Evolutionary conservation across 2,888 invertebrate species (phyloP).

Genomic region (Alloplasta piceator): DNA sequence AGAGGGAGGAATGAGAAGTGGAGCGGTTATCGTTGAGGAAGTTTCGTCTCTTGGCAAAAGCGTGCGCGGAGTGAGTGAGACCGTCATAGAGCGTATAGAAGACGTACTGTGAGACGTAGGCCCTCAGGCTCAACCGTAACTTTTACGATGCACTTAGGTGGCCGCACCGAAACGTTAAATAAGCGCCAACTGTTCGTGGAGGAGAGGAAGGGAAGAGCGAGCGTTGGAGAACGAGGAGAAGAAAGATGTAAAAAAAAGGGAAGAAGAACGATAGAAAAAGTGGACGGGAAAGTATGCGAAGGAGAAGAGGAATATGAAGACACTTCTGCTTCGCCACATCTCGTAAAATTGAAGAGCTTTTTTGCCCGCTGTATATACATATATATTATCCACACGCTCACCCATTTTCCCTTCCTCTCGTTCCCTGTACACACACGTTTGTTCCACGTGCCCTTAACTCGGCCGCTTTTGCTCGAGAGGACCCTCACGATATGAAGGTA

Average conservation of each 20-base stretch:
- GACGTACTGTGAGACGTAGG: constrained; percentile 50
- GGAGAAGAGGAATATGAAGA: constrained; percentile 47
- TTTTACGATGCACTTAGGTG: constrained; percentile 73
- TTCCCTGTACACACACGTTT: background rate
- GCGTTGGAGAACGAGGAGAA: background rate
- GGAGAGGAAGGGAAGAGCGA: too few species aligned
- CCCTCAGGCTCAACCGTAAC: constrained; percentile 67
- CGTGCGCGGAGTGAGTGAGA: constrained; percentile 22
- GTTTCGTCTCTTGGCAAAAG: constrained; percentile 64
- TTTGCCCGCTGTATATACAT: constrained; percentile 16
- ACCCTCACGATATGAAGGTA: background rate
- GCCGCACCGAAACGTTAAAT: constrained; percentile 65
- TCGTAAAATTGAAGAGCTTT: constrained; percentile 57
- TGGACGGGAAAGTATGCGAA: constrained; percentile 26
- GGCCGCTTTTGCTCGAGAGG: background rate
- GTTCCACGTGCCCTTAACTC: constrained; percentile 2
- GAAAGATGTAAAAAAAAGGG: constrained; percentile 17
- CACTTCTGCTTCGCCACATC: constrained; percentile 49
- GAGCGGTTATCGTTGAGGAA: constrained; percentile 40
- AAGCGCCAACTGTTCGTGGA: constrained; percentile 64
- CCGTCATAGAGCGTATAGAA: background rate
- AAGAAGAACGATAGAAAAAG: too few species aligned
- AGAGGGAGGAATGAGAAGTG: constrained; percentile 27
- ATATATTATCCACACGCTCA: background rate
- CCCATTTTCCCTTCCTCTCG: constrained; percentile 5